Evolutionary conservation across 1,140 invertebrate genomes (phyloP).

Genomic region (Drosophila athabasca): DNA sequence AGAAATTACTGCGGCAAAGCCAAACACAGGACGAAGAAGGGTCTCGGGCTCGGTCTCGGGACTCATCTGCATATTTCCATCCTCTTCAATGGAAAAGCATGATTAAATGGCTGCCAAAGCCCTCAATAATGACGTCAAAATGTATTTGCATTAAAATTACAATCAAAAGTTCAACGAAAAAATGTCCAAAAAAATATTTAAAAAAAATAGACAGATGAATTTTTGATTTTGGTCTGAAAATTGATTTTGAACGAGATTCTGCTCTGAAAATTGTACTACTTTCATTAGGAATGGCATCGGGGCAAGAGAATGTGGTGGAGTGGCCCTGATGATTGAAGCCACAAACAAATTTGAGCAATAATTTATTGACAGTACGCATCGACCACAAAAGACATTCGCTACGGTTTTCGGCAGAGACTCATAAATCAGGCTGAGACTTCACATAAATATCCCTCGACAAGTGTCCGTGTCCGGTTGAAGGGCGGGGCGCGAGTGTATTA

Average conservation of each 20-base stretch:
- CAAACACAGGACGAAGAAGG: slow-evolving; percentile 2
- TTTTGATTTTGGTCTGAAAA: slow-evolving; percentile 41
- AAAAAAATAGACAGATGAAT: slow-evolving; percentile 35
- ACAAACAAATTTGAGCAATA: slow-evolving; percentile 56
- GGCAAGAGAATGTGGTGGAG: not conserved
- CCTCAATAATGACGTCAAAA: slow-evolving; percentile 58
- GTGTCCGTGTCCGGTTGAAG: slow-evolving; percentile 68
- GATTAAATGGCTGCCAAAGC: slow-evolving; percentile 66
- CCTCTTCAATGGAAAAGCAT: slow-evolving; percentile 31
- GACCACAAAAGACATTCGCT: slow-evolving; percentile 9
- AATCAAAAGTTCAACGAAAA: slow-evolving; percentile 21
- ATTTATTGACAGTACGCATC: slow-evolving; percentile 50
- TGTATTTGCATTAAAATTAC: slow-evolving; percentile 62
- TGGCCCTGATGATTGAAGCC: not conserved
- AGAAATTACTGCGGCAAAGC: slow-evolving; percentile 58
- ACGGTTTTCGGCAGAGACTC: not conserved
- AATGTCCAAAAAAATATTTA: slow-evolving; percentile 1
- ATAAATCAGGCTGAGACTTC: slow-evolving; percentile 52
- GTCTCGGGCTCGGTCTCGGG: slow-evolving; percentile 19
- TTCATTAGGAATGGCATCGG: slow-evolving; percentile 22
- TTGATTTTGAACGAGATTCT: slow-evolving; percentile 57
- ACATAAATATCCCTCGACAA: slow-evolving; percentile 62
- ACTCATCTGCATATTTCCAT: slow-evolving; percentile 65
- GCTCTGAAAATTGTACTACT: not conserved
- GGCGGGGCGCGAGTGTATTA: no score